These are phyloP conservation scores for Anthoscopus minutus DNA, from an alignment of 2,113 vertebrate species.

Conservation along the genomic window DNA sequence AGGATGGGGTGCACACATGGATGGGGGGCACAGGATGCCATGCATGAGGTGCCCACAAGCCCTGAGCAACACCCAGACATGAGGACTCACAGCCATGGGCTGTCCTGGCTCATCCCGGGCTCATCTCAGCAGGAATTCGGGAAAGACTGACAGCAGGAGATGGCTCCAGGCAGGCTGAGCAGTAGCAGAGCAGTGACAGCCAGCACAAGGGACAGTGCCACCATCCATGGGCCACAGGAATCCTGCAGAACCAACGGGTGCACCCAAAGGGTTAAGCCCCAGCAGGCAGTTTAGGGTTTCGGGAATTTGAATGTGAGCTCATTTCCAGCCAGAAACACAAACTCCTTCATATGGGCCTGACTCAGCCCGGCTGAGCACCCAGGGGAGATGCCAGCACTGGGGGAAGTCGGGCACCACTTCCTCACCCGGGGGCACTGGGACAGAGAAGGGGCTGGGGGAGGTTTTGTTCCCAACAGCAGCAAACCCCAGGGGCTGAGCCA, in stretches of 20 bases:
- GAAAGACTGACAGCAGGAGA: neutral
- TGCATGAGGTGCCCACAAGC: neutral
- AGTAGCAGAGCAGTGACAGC: neutral
- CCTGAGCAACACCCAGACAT: neutral
- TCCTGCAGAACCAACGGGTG: accelerated
- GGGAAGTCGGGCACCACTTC: neutral
- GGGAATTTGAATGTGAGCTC: neutral
- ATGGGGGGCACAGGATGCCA: neutral
- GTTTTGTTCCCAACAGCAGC: neutral
- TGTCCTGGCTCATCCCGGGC: neutral
- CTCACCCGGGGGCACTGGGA: accelerated
- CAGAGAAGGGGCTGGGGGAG: neutral
- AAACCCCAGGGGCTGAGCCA: neutral
- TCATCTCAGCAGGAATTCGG: neutral
- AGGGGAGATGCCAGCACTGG: neutral
- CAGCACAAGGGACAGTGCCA: neutral
- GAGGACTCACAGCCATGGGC: accelerated
- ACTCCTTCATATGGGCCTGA: neutral
- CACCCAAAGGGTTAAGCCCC: neutral
- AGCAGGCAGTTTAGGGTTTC: neutral
- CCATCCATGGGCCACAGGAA: accelerated
- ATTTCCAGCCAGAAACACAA: slow-evolving; percentile 5
- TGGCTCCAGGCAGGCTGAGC: neutral
- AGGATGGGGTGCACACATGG: too few relatives aligned
- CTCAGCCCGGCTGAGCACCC: neutral